phyloP scores from a whole-genome alignment of 1,140 invertebrate genomes.

The Drosophila funebris region DNA sequence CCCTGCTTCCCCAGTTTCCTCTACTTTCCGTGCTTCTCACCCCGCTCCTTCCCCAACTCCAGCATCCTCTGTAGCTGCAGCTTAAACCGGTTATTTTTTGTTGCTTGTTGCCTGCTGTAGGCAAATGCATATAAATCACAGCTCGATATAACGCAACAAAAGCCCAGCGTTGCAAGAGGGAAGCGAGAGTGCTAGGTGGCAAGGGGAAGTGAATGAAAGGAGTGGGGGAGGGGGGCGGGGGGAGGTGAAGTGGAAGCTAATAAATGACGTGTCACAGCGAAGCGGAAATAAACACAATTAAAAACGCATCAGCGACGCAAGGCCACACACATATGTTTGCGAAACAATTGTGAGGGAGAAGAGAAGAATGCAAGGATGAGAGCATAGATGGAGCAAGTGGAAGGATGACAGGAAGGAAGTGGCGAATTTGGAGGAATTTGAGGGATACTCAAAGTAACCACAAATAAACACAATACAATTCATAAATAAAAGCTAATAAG shows the following conservation, averaged over 20 bases:
- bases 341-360: background rate
- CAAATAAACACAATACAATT: background rate
- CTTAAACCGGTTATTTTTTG: background rate
- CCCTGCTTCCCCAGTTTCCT: too few species aligned
- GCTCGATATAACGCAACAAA: conserved; percentile 30
- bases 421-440: background rate
- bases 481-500: background rate
- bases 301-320: conserved; percentile 74
- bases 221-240: background rate
- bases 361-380: background rate
- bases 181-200: too few species aligned
- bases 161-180: conserved; percentile 5
- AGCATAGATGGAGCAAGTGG: background rate
- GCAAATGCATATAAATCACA: conserved; percentile 48
- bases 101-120: conserved; percentile 4
- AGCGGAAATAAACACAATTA: conserved; percentile 80
- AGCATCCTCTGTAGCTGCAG: background rate
- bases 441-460: background rate
- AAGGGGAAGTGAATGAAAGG: too few species aligned
- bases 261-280: conserved; percentile 74
- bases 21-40: background rate
- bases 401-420: background rate
- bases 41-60: background rate
- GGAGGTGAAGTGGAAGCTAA: conserved; percentile 30
- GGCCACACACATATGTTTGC: conserved; percentile 20